Base-by-base conservation (phyloP, 1,140 invertebrate genomes). In the Fopius arisanus region DNA sequence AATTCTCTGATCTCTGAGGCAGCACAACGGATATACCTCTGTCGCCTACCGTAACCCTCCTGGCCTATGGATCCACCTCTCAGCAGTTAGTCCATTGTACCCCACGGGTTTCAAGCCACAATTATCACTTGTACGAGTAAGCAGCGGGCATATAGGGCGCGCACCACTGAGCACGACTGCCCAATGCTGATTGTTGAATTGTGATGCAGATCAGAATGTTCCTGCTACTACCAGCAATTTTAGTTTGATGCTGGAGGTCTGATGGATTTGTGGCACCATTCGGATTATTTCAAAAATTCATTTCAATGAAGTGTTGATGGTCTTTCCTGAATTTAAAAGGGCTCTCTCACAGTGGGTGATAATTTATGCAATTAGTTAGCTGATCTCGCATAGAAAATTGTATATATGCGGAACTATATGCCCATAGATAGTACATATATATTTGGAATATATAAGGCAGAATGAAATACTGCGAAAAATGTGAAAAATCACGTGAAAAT, bases 101-200 rank as follows among this genome's bases (percentile, higher is more conserved):
- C 43, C 54, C 54, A 28, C 54, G 19, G 54, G 19, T 23, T 26
- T 9, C 10, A 59, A 59, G 54, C 54, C 54, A 59, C 54, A 59
- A 59, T 59, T 59, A 59, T 59, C 54, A 59, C 54, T 59, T 23
- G 54, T 59, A 59, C 54, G 54, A 59, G 19, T 59, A 59, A 59
- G 54, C 54, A 59, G 14, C 54, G 23, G 23, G 54, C 54, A 26
- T 28, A 14, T 23, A 26, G 54, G 21, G 10, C 23, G 54, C 26
- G 54, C 26, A 23, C 54, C 9, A 59, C 23, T 26, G 21, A 68
- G 63, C 59, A 70, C 70, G 66, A 41, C 66, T 66, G 75, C 63
- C 67, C 70, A 76, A 76, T 76, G 75, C 75, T 76, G 75, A 76
- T 76, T 76, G 75, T 76, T 71, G 75, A 76, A 76, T 76, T 76